A percentile compares a stretch with the other conserved stretches of the same genome.
Conservation (phyloP, 2,797 vertebrate species). For the Pangasius sanitwongsei region DNA sequence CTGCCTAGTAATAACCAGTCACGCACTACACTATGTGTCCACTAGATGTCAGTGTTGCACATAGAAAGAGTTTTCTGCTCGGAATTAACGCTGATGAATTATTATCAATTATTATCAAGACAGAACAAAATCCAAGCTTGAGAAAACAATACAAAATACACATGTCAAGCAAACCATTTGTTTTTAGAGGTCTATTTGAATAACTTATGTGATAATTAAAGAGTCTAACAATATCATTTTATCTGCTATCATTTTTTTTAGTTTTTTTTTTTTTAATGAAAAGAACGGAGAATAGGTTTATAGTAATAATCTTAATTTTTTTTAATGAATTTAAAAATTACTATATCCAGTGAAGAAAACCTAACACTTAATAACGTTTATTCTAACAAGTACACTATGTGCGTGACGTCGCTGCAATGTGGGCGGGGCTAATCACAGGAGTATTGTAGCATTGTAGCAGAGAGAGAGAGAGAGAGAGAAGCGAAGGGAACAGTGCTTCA, state of each 20-base stretch:
- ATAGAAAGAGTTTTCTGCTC: background rate
- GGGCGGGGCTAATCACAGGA: slow-evolving; percentile 66
- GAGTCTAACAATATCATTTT: background rate
- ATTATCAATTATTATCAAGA: background rate
- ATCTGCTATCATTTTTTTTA: background rate
- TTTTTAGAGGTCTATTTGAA: background rate
- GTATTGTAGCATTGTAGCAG: slow-evolving; percentile 41
- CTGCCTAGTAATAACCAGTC: background rate
- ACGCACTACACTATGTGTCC: background rate
- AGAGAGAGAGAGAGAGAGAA: background rate
- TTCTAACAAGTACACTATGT: background rate
- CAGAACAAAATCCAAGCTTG: background rate
- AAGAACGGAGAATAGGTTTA: too few relatives aligned
- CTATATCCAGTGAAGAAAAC: background rate
- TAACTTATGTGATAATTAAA: background rate
- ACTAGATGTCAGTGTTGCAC: slow-evolving; percentile 64
- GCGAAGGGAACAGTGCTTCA: background rate
- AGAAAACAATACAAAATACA: background rate
- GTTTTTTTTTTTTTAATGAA: background rate
- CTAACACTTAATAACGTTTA: too few relatives aligned
- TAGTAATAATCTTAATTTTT: background rate
- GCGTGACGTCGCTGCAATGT: slow-evolving; percentile 23
- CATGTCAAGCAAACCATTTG: background rate
- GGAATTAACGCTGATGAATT: background rate
- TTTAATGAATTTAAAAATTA: background rate